A percentile compares a stretch with the other conserved stretches of the same genome.
Conservation (phyloP, 2,113 vertebrate species). For the Notothenia coriiceps region DNA sequence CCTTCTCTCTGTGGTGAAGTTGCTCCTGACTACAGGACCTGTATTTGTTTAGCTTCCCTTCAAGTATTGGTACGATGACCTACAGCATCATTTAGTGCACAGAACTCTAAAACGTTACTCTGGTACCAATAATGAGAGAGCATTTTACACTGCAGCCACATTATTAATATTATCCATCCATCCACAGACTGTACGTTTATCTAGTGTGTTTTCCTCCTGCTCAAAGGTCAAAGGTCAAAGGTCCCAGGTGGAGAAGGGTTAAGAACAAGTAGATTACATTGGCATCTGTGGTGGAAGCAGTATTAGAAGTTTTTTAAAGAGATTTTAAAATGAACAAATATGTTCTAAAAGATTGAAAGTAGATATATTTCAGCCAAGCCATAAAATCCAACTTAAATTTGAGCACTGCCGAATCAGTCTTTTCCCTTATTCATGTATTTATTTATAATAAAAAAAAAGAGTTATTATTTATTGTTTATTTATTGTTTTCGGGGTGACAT, state of each 20-base stretch:
- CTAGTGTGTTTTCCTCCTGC: not conserved
- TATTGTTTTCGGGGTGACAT: conserved; percentile 43
- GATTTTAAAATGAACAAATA: not conserved
- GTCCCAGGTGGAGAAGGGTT: not conserved
- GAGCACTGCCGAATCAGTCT: conserved; percentile 13
- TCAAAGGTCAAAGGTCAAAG: conserved; percentile 5
- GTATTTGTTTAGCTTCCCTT: not conserved
- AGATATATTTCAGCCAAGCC: not conserved
- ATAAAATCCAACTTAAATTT: not conserved
- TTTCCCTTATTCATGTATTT: conserved; percentile 51
- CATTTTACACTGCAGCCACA: conserved; percentile 10
- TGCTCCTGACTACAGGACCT: conserved; percentile 8
- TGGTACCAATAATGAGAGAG: not conserved
- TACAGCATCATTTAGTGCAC: not conserved
- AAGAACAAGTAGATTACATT: not conserved
- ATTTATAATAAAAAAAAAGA: not conserved
- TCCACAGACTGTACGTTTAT: not conserved
- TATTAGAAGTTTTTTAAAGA: not conserved
- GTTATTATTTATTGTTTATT: conserved; percentile 64
- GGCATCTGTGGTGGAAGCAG: not conserved
- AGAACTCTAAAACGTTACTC: not conserved
- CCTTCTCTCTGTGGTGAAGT: conserved; percentile 19
- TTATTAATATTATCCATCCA: conserved; percentile 25
- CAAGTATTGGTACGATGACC: conserved; percentile 19
- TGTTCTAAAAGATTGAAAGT: not conserved